Conservation (phyloP, 1,140 invertebrate species). For the Sinonovacula constricta region DNA sequence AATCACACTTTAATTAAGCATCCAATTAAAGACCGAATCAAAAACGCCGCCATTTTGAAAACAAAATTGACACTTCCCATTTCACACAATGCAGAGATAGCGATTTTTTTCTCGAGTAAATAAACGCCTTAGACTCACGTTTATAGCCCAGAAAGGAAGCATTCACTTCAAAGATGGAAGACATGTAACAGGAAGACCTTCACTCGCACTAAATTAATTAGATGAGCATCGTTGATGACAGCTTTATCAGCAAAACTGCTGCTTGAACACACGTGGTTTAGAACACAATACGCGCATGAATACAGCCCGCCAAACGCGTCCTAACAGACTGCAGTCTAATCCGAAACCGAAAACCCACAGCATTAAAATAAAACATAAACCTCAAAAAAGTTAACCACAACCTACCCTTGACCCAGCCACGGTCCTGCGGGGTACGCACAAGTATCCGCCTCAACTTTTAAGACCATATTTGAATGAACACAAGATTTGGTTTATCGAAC, state of each 20-base stretch:
- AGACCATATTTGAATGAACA: constrained; percentile 43
- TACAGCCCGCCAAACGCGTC: constrained; percentile 50
- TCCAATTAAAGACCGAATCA: neutral
- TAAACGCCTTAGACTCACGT: neutral
- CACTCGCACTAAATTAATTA: neutral
- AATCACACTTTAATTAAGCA: neutral
- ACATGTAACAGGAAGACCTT: neutral
- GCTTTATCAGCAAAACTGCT: too few species aligned
- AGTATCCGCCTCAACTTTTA: constrained; percentile 47
- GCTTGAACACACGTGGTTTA: constrained; percentile 34
- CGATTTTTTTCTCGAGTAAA: too few species aligned
- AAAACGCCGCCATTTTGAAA: neutral
- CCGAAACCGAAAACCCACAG: too few species aligned
- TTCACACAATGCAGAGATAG: too few species aligned
- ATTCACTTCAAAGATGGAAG: neutral
- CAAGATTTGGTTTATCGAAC: constrained; percentile 41
- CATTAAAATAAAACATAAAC: constrained; percentile 6
- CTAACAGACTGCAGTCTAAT: constrained; percentile 7
- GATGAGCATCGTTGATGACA: constrained; percentile 1
- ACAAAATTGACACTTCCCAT: constrained; percentile 1
- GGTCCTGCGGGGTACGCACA: constrained; percentile 20
- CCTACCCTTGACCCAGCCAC: constrained; percentile 49
- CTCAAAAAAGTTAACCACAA: neutral
- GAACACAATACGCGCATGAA: constrained; percentile 21
- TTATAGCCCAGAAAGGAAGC: neutral